A percentile compares a stretch with the other conserved stretches of the same genome.
phyloP scores from a whole-genome alignment of 2,797 vertebrate genomes.

The Nothura maculosa region DNA sequence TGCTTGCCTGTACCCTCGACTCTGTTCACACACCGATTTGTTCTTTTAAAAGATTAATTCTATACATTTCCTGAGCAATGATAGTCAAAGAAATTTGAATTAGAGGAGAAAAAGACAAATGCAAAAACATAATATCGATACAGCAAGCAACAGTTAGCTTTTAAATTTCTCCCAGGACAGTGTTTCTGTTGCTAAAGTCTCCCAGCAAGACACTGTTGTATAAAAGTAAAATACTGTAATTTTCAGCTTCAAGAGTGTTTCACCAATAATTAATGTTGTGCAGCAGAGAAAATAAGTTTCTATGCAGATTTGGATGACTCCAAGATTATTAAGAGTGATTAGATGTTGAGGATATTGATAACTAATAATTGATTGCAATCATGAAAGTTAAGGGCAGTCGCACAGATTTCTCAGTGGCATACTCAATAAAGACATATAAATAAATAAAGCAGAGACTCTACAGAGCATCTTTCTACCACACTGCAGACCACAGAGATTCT shows the following conservation, averaged over 20 bases:
- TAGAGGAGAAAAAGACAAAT: background rate
- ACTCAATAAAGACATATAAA: background rate
- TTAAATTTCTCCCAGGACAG: background rate
- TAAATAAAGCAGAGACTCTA: background rate
- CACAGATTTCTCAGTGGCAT: background rate
- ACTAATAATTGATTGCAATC: background rate
- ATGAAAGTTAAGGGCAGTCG: background rate
- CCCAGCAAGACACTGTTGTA: background rate
- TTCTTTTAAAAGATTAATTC: background rate
- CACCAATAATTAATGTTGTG: background rate
- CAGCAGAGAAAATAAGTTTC: background rate
- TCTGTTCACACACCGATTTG: background rate
- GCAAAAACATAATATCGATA: background rate
- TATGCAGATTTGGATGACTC: background rate
- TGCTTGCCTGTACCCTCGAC: background rate
- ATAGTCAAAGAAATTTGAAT: background rate
- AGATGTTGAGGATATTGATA: background rate
- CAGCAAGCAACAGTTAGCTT: background rate
- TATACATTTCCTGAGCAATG: background rate
- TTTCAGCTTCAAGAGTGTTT: background rate
- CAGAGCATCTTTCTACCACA: background rate
- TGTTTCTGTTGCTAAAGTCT: background rate
- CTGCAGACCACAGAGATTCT: background rate
- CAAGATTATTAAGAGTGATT: constrained; percentile 4
- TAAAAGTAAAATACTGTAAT: background rate